These are phyloP conservation scores for Sciurus carolinensis DNA, from an alignment of 2,797 vertebrate genomes.

Conservation along the genomic window DNA sequence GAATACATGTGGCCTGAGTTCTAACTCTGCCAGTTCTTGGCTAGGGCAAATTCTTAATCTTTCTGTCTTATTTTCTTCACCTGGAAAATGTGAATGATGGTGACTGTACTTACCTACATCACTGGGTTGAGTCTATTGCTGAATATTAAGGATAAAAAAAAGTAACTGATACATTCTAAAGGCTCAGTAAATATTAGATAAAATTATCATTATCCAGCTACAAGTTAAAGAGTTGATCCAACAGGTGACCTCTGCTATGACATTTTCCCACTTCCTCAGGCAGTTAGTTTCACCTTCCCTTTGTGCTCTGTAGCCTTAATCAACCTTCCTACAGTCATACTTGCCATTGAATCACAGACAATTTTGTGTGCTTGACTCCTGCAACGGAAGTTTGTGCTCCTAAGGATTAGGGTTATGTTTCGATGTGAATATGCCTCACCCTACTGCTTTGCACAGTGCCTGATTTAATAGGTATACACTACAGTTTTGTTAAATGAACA, in stretches of 20 bases:
- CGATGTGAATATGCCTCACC: not conserved
- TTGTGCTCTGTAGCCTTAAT: not conserved
- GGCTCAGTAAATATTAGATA: not conserved
- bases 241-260: not conserved
- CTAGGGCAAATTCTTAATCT: not conserved
- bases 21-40: not conserved
- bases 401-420: not conserved
- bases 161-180: not conserved
- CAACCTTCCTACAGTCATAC: not conserved
- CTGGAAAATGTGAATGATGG: conserved; percentile 2
- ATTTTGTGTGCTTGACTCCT: not conserved
- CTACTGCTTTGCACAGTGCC: not conserved
- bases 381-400: not conserved
- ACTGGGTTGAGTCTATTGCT: not conserved
- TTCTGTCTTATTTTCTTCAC: conserved; percentile 35
- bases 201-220: not conserved
- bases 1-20: not conserved
- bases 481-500: conserved; percentile 35
- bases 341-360: not conserved
- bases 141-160: conserved; percentile 8
- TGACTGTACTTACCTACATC: conserved; percentile 13
- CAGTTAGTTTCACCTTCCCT: not conserved
- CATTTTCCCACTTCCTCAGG: not conserved
- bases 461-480: not conserved
- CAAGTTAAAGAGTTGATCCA: not conserved